Percentiles rank a stretch among this genome's conserved stretches.
Evolutionary conservation across 2,888 invertebrate genomes (phyloP).

Genomic region (Tetramorium bicarinatum): DNA sequence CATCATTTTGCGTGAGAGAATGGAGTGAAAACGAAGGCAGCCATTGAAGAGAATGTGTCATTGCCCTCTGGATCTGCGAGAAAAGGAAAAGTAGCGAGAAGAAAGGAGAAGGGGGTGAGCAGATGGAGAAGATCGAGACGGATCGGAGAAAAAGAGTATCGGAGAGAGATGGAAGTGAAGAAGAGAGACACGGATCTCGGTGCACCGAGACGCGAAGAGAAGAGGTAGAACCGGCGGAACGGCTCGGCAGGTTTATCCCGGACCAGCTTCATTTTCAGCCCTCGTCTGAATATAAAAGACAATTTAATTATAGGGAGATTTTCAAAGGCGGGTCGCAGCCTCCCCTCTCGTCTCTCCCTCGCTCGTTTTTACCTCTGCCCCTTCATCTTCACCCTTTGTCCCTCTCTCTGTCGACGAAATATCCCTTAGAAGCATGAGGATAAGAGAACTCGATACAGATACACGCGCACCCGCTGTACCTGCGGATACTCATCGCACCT

Average conservation of each 20-base stretch:
- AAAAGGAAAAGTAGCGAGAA: conserved; percentile 13
- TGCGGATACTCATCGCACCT: neutral
- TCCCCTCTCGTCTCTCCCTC: conserved; percentile 21
- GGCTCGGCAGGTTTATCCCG: conserved; percentile 76
- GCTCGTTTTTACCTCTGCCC: conserved; percentile 29
- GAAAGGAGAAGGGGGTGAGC: conserved; percentile 22
- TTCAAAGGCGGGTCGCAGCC: conserved; percentile 70
- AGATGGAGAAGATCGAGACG: conserved; percentile 35
- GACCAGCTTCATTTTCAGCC: conserved; percentile 79
- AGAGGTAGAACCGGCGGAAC: conserved; percentile 59
- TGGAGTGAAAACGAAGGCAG: conserved; percentile 68
- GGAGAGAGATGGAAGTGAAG: conserved; percentile 23
- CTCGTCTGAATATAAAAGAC: conserved; percentile 80
- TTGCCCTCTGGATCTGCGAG: conserved; percentile 51
- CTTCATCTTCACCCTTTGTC: conserved; percentile 36
- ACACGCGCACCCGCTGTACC: neutral
- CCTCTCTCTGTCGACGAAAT: conserved; percentile 53
- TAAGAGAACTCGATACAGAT: conserved; percentile 22
- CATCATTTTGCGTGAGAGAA: conserved; percentile 66
- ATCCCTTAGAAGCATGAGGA: conserved; percentile 45
- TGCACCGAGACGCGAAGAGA: conserved; percentile 15
- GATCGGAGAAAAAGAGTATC: conserved; percentile 26
- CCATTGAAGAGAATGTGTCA: conserved; percentile 69
- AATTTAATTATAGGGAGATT: conserved; percentile 83
- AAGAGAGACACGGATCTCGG: conserved; percentile 19